Conservation (phyloP, 2,113 vertebrate genomes). For the Pangasianodon hypophthalmus region DNA sequence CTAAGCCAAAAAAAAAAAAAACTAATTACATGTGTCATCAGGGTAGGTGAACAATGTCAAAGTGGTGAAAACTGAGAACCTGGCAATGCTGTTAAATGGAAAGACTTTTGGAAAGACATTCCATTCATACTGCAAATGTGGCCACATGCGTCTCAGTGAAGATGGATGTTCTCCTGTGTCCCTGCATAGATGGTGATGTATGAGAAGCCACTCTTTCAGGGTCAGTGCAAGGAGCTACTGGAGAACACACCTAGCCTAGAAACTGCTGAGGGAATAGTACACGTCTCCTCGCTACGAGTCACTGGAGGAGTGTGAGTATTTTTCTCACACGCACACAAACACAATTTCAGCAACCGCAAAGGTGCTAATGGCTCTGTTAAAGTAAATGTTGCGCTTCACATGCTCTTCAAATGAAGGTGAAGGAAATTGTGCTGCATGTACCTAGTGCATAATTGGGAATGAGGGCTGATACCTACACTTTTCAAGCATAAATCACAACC, state of each 20-base stretch:
- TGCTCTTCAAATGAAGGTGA: background rate
- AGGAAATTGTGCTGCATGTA: background rate
- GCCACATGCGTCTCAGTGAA: background rate
- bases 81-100: background rate
- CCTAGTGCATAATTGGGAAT: background rate
- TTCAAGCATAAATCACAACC: background rate
- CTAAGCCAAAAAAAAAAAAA: background rate
- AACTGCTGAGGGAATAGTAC: constrained; percentile 61
- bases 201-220: constrained; percentile 75
- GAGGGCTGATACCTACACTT: background rate
- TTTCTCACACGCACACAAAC: background rate
- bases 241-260: constrained; percentile 72
- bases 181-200: constrained; percentile 80
- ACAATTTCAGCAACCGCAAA: background rate
- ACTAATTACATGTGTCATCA: background rate
- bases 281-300: constrained; percentile 78
- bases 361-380: background rate
- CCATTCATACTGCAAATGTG: background rate
- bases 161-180: constrained; percentile 42
- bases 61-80: background rate
- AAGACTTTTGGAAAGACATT: background rate
- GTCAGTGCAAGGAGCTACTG: constrained; percentile 73
- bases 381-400: background rate
- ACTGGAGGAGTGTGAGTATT: constrained; percentile 83
- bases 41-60: background rate